Base-by-base conservation (phyloP, 2,113 vertebrate species). In the Callithrix jacchus region DNA sequence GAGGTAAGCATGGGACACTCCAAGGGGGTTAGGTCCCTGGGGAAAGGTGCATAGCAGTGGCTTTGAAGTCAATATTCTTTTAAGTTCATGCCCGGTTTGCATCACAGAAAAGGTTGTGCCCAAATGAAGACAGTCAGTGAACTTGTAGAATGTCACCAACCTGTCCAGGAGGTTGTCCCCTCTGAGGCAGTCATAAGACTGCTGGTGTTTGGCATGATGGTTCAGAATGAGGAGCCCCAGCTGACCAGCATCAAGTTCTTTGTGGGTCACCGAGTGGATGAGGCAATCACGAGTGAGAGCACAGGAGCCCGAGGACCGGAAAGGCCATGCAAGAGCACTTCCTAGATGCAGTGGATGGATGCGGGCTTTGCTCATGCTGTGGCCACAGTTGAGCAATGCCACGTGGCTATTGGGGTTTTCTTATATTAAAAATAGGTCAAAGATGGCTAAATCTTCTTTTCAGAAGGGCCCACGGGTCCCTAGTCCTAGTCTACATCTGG, bases 1-100 rank as follows among this genome's bases (percentile, higher is more conserved):
- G 25, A 91, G 85, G 64, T 89, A 58, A 74, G 76, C 74, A 52
- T 92, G 93, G 83, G 79, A 94, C 96, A 61, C 10, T 40, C 11
- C 17, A 32, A 71, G 40, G 61, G 80, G 86, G 74, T 58, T 91
- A 89, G 35, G 56, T 85, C 64, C 87, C 71, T 30, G 66, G 79
- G 89, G 71, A 95, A 90, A 86, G 32, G 68, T 66, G 45, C 81
- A 61, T 17, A 85, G 35, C 27, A 23, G 11, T 84, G 45, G 18
- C 40, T 92, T 92, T 61, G 92, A 54, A 35, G 45, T 64, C 42
- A 92, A 77, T 70, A 37, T 74, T 81, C 56, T 87, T 81, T 96
- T 71, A 42, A 73, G n/a, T 17, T 54, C 1, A 1, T 82, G 47
- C 79, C 94, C 32, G 17, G 47, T 94, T 91, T 95, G 68, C 66